These are phyloP conservation scores for Eptesicus fuscus DNA, from an alignment of 2,113 vertebrate genomes.

Conservation along the genomic window DNA sequence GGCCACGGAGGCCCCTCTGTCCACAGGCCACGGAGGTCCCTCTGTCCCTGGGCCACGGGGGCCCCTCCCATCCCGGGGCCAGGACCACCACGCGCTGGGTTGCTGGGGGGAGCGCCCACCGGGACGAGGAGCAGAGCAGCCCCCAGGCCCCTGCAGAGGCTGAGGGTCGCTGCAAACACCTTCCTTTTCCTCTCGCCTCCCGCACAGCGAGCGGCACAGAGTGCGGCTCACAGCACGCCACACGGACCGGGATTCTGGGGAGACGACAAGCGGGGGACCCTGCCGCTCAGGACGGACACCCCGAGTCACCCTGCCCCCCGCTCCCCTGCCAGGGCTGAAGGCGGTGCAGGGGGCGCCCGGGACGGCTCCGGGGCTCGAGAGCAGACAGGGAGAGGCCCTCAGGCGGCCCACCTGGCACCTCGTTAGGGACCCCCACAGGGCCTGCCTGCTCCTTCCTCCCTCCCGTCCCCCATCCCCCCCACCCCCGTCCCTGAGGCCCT, in stretches of 20 bases:
- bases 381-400: not conserved
- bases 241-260: not conserved
- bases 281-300: not conserved
- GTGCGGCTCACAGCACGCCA: not conserved
- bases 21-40: not conserved
- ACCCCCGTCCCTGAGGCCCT: accelerated
- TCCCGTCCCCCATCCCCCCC: not conserved
- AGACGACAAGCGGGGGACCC: too few relatives aligned
- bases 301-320: not conserved
- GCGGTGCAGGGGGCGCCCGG: accelerated
- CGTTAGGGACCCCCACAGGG: not conserved
- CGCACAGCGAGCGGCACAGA: accelerated
- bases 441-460: not conserved
- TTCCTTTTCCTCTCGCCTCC: accelerated
- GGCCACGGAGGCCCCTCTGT: too few relatives aligned
- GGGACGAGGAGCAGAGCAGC: not conserved
- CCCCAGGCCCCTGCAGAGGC: not conserved
- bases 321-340: not conserved
- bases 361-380: not conserved
- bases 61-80: not conserved
- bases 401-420: not conserved
- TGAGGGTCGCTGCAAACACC: accelerated
- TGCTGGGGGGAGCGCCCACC: accelerated
- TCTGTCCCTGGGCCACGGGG: not conserved
- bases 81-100: accelerated